Evolutionary conservation across 2,888 invertebrate species (phyloP).

Genomic region (Meiosimyza decipiens): DNA sequence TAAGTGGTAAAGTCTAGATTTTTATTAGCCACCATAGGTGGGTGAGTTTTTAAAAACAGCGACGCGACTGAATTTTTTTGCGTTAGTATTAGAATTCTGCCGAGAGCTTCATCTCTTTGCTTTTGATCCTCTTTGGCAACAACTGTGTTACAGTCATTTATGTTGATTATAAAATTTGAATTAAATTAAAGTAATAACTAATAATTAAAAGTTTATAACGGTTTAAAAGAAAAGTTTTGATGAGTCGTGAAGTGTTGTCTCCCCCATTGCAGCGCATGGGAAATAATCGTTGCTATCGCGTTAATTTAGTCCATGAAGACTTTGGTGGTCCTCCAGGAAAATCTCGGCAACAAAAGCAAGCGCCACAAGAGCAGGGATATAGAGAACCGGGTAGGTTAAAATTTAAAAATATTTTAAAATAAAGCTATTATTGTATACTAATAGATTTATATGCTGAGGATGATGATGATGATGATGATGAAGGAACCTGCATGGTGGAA

Average conservation of each 20-base stretch:
- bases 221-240: too few species aligned
- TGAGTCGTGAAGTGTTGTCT: constrained; percentile 72
- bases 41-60: too few species aligned
- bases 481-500: constrained; percentile 68
- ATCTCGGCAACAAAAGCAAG: constrained; percentile 12
- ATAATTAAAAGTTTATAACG: too few species aligned
- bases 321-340: constrained; percentile 54
- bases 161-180: too few species aligned
- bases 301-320: constrained; percentile 68
- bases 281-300: constrained; percentile 76
- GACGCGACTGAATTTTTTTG: too few species aligned
- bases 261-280: constrained; percentile 77
- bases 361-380: constrained; percentile 35
- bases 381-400: constrained; percentile 48
- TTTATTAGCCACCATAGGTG: too few species aligned
- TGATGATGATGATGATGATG: constrained; percentile 62
- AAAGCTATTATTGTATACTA: background rate
- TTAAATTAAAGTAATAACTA: too few species aligned
- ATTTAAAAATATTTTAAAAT: constrained; percentile 48
- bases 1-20: too few species aligned
- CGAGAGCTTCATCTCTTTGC: too few species aligned
- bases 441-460: constrained; percentile 61
- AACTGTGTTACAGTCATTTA: too few species aligned
- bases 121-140: too few species aligned
- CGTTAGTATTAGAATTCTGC: too few species aligned